Evolutionary conservation across 2,888 invertebrate genomes (phyloP).

Genomic region (Erebia aethiops): DNA sequence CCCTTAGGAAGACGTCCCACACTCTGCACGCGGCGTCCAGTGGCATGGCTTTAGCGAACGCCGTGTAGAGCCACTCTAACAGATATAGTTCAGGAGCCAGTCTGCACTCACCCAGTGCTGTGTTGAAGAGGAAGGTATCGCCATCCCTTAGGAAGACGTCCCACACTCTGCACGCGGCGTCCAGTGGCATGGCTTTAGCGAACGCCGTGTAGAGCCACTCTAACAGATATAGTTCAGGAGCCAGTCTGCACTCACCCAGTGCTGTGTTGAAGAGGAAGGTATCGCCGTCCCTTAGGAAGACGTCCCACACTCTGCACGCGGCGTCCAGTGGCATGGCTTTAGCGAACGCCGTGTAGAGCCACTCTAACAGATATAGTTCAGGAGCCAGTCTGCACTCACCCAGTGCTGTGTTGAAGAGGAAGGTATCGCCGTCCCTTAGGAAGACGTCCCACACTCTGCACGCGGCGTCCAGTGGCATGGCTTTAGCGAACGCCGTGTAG

Average conservation of each 20-base stretch:
- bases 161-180: conserved; percentile 94
- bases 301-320: conserved; percentile 94
- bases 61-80: too few species aligned
- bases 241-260: conserved; percentile 85
- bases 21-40: too few species aligned
- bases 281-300: conserved; percentile 93
- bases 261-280: conserved; percentile 94
- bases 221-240: conserved; percentile 89
- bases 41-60: conserved; percentile 36
- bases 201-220: conserved; percentile 96
- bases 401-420: too few species aligned
- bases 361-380: conserved; percentile 94
- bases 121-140: conserved; percentile 92
- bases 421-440: too few species aligned
- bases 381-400: too few species aligned
- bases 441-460: too few species aligned
- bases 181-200: conserved; percentile 94
- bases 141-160: conserved; percentile 94
- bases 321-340: conserved; percentile 95
- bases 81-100: too few species aligned
- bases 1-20: too few species aligned
- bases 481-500: too few species aligned
- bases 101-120: conserved; percentile 87
- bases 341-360: conserved; percentile 95
- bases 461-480: too few species aligned